Percentiles rank a stretch among this genome's conserved stretches.
Conservation (phyloP, 2,888 invertebrate species). For the Desoria tigrina region DNA sequence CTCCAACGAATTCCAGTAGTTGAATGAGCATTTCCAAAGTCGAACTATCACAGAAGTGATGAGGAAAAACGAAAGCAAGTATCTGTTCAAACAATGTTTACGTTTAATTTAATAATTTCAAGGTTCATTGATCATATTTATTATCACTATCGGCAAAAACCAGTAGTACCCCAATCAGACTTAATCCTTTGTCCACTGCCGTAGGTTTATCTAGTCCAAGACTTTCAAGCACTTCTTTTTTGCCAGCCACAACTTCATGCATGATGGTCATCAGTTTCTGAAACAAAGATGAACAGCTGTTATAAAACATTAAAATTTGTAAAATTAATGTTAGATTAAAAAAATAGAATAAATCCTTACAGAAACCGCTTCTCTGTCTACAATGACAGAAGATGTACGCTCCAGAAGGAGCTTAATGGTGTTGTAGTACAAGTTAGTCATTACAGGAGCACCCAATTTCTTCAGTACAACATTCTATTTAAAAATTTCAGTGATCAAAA, state of each 20-base stretch:
- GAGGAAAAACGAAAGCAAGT: slow-evolving; percentile 88
- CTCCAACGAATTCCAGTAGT: slow-evolving; percentile 78
- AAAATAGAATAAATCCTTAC: slow-evolving; percentile 57
- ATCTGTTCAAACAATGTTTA: no score
- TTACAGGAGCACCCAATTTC: slow-evolving; percentile 89
- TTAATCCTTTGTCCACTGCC: slow-evolving; percentile 85
- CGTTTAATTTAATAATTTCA: slow-evolving; percentile 40
- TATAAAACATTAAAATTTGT: no score
- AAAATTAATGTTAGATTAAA: slow-evolving; percentile 1
- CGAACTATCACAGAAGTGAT: slow-evolving; percentile 85
- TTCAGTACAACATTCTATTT: slow-evolving; percentile 75
- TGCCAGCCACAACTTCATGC: slow-evolving; percentile 74
- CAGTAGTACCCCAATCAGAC: slow-evolving; percentile 78
- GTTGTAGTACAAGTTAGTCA: slow-evolving; percentile 93
- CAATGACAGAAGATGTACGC: slow-evolving; percentile 92
- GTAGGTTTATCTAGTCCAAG: slow-evolving; percentile 77
- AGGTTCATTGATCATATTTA: no score
- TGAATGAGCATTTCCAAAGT: slow-evolving; percentile 74
- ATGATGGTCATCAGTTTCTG: slow-evolving; percentile 63
- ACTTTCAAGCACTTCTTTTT: slow-evolving; percentile 67
- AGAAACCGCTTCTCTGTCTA: slow-evolving; percentile 84
- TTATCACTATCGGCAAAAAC: slow-evolving; percentile 46
- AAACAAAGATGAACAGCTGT: slow-evolving; percentile 18
- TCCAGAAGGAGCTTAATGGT: slow-evolving; percentile 93
- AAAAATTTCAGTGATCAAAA: slow-evolving; percentile 52